Evolutionary conservation across 1,140 invertebrate genomes (phyloP), one percentile per base, ranked within the genome.

Genomic region (Neomicropteryx cornuta): DNA sequence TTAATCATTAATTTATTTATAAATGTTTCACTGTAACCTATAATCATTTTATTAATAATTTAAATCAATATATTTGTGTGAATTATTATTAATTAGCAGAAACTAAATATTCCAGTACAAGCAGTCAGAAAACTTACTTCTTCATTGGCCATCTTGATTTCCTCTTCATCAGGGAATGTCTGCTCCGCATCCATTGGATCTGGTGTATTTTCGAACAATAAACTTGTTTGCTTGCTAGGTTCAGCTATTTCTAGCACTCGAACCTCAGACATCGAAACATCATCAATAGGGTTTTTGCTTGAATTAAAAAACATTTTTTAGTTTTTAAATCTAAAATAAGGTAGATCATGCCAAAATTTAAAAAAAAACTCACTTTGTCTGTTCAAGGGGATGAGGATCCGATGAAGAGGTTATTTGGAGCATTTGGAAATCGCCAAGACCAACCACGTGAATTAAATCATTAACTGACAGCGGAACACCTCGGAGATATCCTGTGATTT

Each of bases 101-200:
- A n/a, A n/a, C n/a, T n/a, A n/a, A n/a, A n/a, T n/a, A n/a, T n/a
- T n/a, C n/a, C n/a, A n/a, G n/a, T n/a, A n/a, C n/a, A n/a, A n/a
- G n/a, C n/a, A n/a, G n/a, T n/a, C n/a, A 38, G 34, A 42, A 51
- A 43, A 51, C 46, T 70, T 70, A 48, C 63, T 43, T 78, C 68
- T 43, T 71, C 60, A 55, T 79, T 73, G 2, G 85, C 81, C 46
- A 80, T 70, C 49, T 75, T 73, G 34, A 95, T 70, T 69, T 95
- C 90, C 57, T 94, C 87, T 42, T 89, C 82, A 18, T 87, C 94
- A 1, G 92, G 91, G 87, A 88, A 96, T 17, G 92, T 95, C 68
- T 97, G 93, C 66, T 97, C 93, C 11, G 81, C 86, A 60, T 95
- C 86, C 88, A 97, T 90, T 19, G 81, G 78, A 68, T 96, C 87